A percentile compares a stretch with the other conserved stretches of the same genome.
These are phyloP conservation scores for Champsocephalus gunnari DNA, from an alignment of 2,797 vertebrate species.

Conservation along the genomic window DNA sequence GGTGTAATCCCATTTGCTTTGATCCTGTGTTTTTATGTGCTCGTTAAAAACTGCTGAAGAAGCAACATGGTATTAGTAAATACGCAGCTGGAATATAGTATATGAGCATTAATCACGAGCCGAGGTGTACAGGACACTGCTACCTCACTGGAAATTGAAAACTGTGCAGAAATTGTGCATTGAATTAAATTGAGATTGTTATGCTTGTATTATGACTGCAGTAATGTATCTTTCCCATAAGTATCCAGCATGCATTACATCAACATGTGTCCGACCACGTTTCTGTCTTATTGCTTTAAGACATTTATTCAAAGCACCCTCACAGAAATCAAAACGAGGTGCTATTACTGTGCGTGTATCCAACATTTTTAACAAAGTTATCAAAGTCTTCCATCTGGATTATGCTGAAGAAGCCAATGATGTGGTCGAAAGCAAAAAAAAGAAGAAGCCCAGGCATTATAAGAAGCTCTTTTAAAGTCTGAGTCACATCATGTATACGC, in stretches of 20 bases:
- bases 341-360: constrained; percentile 60
- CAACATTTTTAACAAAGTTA: constrained; percentile 76
- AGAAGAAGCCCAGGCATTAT: constrained; percentile 40
- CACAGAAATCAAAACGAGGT: constrained; percentile 53
- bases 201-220: constrained; percentile 24
- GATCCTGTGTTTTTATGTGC: constrained; percentile 74
- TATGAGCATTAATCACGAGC: constrained; percentile 63
- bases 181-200: constrained; percentile 45
- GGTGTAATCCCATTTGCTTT: constrained; percentile 77
- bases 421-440: constrained; percentile 49
- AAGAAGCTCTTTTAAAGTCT: constrained; percentile 79
- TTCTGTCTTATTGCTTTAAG: constrained; percentile 41
- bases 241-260: constrained; percentile 30
- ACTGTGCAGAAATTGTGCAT: constrained; percentile 44
- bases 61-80: constrained; percentile 72
- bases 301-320: constrained; percentile 44
- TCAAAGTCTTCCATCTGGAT: constrained; percentile 75
- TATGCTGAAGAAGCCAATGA: constrained; percentile 60
- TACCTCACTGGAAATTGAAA: constrained; percentile 40
- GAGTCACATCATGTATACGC: constrained; percentile 77
- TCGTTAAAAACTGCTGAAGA: constrained; percentile 80
- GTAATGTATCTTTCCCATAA: constrained; percentile 11
- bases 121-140: constrained; percentile 28
- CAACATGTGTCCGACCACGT: constrained; percentile 25
- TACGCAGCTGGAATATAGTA: constrained; percentile 66